These are phyloP conservation scores for Drosophila ambigua DNA, from an alignment of 1,140 invertebrate species.

Conservation along the genomic window DNA sequence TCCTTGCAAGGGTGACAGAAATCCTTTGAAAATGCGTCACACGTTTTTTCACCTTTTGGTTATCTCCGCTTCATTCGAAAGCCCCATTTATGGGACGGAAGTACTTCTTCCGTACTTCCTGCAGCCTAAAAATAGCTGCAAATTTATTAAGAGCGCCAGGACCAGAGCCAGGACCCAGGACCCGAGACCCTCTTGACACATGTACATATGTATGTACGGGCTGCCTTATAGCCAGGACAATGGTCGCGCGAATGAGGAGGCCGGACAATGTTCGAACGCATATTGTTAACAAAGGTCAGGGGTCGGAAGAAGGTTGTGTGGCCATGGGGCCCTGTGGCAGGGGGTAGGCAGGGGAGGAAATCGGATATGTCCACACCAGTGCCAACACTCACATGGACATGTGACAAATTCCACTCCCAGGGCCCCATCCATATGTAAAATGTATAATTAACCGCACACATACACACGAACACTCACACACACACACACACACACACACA, in stretches of 20 bases:
- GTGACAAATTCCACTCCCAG: conserved; percentile 23
- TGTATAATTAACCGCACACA: conserved; percentile 76
- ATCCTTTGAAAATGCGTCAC: conserved; percentile 42
- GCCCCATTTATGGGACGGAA: conserved; percentile 50
- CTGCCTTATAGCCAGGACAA: conserved; percentile 11
- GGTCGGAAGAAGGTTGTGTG: conserved; percentile 3
- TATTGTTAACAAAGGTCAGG: conserved; percentile 67
- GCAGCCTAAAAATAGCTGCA: conserved; percentile 64
- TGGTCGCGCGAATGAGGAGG: conserved; percentile 21
- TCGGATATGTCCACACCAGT: conserved; percentile 64
- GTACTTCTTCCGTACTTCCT: conserved; percentile 49
- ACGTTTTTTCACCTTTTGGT: conserved; percentile 37
- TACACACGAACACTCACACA: conserved; percentile 30
- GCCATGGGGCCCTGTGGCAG: not conserved
- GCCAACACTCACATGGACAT: conserved; percentile 17
- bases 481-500: conserved; percentile 40
- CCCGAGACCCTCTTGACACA: not conserved
- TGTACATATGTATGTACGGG: conserved; percentile 5
- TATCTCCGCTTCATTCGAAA: conserved; percentile 42
- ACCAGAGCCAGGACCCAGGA: not conserved
- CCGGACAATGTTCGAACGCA: conserved; percentile 64
- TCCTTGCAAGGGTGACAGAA: not conserved
- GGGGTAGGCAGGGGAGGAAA: conserved; percentile 33
- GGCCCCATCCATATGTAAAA: conserved; percentile 56
- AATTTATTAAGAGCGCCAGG: conserved; percentile 54